Evolutionary conservation across 2,888 invertebrate species (phyloP).

Genomic region (Xylocampa areola): DNA sequence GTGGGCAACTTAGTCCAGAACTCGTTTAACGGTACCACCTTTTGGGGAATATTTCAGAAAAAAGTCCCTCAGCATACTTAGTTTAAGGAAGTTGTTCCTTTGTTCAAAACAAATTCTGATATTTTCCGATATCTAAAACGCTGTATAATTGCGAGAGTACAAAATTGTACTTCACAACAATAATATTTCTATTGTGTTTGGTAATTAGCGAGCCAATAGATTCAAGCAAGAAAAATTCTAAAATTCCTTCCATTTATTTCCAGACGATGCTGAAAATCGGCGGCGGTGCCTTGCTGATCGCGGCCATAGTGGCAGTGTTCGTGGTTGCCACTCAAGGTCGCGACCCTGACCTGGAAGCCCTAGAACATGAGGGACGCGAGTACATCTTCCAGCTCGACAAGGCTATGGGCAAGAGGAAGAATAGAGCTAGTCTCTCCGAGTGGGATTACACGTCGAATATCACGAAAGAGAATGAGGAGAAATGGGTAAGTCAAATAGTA

Average conservation of each 20-base stretch:
- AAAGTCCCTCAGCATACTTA: too few relatives aligned
- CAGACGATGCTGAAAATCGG: conserved; percentile 88
- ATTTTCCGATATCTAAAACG: too few relatives aligned
- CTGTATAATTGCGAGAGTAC: too few relatives aligned
- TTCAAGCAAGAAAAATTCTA: too few relatives aligned
- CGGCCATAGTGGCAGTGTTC: conserved; percentile 86
- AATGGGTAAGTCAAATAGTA: conserved; percentile 67
- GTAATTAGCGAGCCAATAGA: too few relatives aligned
- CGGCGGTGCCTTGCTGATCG: conserved; percentile 82
- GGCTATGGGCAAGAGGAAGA: conserved; percentile 89
- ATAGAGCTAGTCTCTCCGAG: conserved; percentile 90
- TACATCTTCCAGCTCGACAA: conserved; percentile 91
- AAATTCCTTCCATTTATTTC: not conserved
- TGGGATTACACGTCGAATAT: conserved; percentile 95
- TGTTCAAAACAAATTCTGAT: too few relatives aligned
- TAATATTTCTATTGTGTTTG: too few relatives aligned
- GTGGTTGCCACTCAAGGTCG: conserved; percentile 87
- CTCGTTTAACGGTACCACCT: too few relatives aligned
- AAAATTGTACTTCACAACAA: too few relatives aligned
- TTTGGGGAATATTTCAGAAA: too few relatives aligned
- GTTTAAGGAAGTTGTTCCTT: too few relatives aligned
- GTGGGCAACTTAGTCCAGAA: too few relatives aligned
- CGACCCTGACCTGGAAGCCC: conserved; percentile 87
- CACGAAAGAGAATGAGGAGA: conserved; percentile 91
- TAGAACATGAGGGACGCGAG: conserved; percentile 90